Base-by-base conservation (phyloP, 2,113 vertebrate species). In the Seriola dumerili region DNA sequence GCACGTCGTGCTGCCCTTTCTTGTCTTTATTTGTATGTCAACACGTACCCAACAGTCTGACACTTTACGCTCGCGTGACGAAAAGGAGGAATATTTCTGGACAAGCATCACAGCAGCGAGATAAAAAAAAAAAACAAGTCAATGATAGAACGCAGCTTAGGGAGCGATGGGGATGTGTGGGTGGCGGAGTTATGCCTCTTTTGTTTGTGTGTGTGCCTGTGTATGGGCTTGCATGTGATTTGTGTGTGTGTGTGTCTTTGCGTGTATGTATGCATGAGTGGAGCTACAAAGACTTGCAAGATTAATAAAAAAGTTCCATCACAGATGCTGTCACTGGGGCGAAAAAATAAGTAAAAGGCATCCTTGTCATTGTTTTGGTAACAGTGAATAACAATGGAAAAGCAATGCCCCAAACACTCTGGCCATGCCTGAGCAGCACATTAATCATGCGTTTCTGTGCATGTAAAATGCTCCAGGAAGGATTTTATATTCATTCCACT, bases 401-500 rank as follows among this genome's bases (percentile, higher is more conserved):
- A 73, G 62, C 70, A 85, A 38, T 46, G 79, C 81, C 79, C 84
- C 77, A 14, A 79, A 85, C 68, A 38, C 46, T 54, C 29, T 17
- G 72, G 62, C 80, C 86, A 79, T 12, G 83, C 78, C 81, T 72
- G 74, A 85, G 81, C 74, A 19, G 76, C 67, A 66, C 90, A 93
- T 93, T 86, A 92, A 93, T 93, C 91, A 91, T 86, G 78, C 29
- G 61, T 83, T 88, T 79, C 76, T 81, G 13, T 46, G 83, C 72
- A 86, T 83, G 87, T 70, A 73, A 88, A 91, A 85, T 61, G 78
- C 84, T 83, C 70, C 29, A 25, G 87, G 80, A 92, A 85, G 78
- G 87, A 84, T 85, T 94, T 89, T 32, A 78, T 81, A 91, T 91
- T 91, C 87, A 89, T 89, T 74, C 81, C 58, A 50, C 85, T 85